These are phyloP conservation scores for Geotrypetes seraphini DNA, from an alignment of 2,797 vertebrate species.

Conservation along the genomic window DNA sequence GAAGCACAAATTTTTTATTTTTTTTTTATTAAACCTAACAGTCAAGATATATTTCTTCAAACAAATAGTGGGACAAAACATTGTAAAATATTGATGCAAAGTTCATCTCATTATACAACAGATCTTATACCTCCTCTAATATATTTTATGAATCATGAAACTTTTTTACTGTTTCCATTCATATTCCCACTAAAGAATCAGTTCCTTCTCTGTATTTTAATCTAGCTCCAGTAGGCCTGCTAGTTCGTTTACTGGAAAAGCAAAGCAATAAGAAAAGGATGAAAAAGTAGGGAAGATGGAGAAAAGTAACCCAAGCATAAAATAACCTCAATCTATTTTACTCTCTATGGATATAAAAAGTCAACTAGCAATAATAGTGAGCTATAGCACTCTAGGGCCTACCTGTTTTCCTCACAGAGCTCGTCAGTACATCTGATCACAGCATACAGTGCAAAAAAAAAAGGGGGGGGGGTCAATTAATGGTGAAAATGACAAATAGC, in stretches of 20 bases:
- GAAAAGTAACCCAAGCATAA: constrained; percentile 68
- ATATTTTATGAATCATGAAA: too few species aligned
- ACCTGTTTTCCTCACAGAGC: constrained; percentile 42
- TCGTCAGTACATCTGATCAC: constrained; percentile 34
- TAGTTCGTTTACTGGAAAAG: neutral
- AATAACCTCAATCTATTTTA: constrained; percentile 63
- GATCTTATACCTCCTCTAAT: too few species aligned
- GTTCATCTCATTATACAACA: too few species aligned
- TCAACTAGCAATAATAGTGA: constrained; percentile 50
- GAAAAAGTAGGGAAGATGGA: constrained; percentile 2
- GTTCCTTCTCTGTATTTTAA: too few species aligned
- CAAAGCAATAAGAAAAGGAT: neutral
- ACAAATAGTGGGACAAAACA: too few species aligned
- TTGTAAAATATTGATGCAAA: too few species aligned
- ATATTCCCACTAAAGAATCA: too few species aligned
- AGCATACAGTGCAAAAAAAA: constrained; percentile 25
- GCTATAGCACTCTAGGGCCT: constrained; percentile 9
- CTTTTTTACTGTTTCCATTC: too few species aligned
- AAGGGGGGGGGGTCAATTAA: neutral
- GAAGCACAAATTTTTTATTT: too few species aligned
- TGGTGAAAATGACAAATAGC: too few species aligned
- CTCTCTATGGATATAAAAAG: constrained; percentile 51
- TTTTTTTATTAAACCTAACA: too few species aligned
- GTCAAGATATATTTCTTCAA: too few species aligned
- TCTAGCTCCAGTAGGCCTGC: neutral